phyloP scores from a whole-genome alignment of 2,888 invertebrate genomes.

The Nudaria mundana region DNA sequence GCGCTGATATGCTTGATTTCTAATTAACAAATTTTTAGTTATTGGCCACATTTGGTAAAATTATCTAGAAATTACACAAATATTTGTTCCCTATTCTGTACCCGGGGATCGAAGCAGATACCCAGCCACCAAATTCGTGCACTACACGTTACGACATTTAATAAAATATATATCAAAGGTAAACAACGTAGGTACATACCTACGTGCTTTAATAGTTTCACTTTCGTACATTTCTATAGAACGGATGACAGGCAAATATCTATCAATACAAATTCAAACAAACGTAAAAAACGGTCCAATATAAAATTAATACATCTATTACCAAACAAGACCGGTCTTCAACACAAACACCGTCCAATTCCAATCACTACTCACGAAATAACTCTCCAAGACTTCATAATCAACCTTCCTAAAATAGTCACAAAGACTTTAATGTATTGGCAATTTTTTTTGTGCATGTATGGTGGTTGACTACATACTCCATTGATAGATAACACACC shows the following conservation, averaged over 20 bases:
- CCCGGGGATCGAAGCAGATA: too few relatives aligned
- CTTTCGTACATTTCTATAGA: neutral
- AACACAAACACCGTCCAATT: conserved; percentile 13
- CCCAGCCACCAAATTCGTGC: too few relatives aligned
- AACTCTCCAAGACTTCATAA: conserved; percentile 7
- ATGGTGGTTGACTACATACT: conserved; percentile 31
- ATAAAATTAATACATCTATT: conserved; percentile 21
- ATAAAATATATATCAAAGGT: too few relatives aligned
- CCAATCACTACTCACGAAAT: conserved; percentile 31
- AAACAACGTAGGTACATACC: neutral
- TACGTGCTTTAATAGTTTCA: neutral
- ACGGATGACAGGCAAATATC: neutral
- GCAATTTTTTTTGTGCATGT: conserved; percentile 10
- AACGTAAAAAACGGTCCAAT: neutral
- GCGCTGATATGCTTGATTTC: too few relatives aligned
- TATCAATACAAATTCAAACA: neutral
- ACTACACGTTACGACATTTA: too few relatives aligned
- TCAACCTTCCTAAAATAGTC: conserved; percentile 2
- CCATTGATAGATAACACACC: conserved; percentile 36
- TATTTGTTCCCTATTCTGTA: too few relatives aligned
- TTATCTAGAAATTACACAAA: too few relatives aligned
- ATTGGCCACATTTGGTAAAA: too few relatives aligned
- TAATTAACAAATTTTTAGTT: too few relatives aligned
- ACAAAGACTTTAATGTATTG: conserved; percentile 15
- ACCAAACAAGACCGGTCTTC: conserved; percentile 31